These are phyloP conservation scores for Mnemiopsis leidyi DNA, from an alignment of 37 sponge, comb jelly and placozoan genomes.

Conservation along the genomic window DNA sequence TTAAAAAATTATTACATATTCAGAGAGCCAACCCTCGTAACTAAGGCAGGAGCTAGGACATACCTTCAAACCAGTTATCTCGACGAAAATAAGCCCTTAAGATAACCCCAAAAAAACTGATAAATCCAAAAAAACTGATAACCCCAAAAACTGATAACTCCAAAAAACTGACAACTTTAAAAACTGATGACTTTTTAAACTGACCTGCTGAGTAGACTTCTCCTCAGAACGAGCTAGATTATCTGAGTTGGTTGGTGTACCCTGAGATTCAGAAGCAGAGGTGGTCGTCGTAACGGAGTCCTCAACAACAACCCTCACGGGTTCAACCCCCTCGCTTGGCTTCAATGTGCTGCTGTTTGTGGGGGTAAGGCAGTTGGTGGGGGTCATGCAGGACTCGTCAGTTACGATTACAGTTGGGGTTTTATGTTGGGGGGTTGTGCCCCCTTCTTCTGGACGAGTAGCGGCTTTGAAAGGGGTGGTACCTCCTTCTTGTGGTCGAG, in stretches of 20 bases:
- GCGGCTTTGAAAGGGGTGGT: neutral
- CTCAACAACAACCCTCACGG: neutral
- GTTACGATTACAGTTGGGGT: neutral
- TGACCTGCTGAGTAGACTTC: neutral
- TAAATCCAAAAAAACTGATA: no score
- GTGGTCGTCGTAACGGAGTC: neutral
- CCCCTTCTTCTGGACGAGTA: neutral
- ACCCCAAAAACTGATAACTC: no score
- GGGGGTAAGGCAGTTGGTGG: constrained; percentile 9
- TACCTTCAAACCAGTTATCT: no score
- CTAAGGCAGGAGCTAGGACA: no score
- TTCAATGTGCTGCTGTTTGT: neutral
- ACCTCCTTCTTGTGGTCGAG: neutral
- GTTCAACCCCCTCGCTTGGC: neutral
- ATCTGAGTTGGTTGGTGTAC: neutral
- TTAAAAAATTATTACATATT: no score
- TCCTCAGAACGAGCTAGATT: neutral
- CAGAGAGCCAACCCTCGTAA: no score
- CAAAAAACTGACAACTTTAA: no score
- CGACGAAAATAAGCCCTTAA: no score
- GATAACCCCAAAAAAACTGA: no score
- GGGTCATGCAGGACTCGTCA: constrained; percentile 28
- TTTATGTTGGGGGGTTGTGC: neutral
- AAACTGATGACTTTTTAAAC: no score
- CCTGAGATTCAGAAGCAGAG: neutral